Evolutionary conservation across 2,113 vertebrate genomes (phyloP), one percentile per base, ranked within the genome.

Genomic region (Pedetes capensis): DNA sequence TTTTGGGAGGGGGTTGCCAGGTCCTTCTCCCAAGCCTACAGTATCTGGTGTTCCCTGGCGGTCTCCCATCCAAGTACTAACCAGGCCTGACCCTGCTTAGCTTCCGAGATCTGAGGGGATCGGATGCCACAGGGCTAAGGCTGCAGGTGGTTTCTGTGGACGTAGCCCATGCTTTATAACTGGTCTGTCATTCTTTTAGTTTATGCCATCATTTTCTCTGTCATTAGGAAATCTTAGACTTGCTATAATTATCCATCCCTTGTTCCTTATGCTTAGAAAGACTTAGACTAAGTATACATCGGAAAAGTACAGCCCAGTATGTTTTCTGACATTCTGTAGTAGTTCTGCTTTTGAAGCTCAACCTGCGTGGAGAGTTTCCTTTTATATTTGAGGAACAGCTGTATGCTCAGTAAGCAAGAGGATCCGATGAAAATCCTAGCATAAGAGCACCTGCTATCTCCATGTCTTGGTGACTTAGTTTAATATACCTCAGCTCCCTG

Each of bases 401-500:
- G 22, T 0, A 44, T 0, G n/a, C 10, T 22, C 0, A 14, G 9
- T 9, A 6, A 0, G 32, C 17, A 34, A 39, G n/a, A 69, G 63
- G n/a, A 17, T 12, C 10, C 20, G 64, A 59, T 53, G 16, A 44
- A 72, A 6, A 53, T 9, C 8, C 16, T n/a, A n/a, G 53, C 32
- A 20, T 9, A 20, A 4, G 2, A 11, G 13, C 72, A 25, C 5
- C 34, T 0, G 12, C n/a, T 13, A 8, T 6, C 22, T 57, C 3
- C 11, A 0, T 8, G 6, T 55, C 17, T 1, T 44, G 2, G 9
- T 72, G 39, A 8, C 7, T 44, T 8, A 11, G 39, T 39, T 39
- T 78, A 23, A 34, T 1, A 29, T 16, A 29, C 22, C 13, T 27
- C 18, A 39, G 27, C 25, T 55, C 68, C 42, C 27, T 16, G 6